Conservation (phyloP, 1,140 invertebrate genomes). For the Halictus rubicundus region DNA sequence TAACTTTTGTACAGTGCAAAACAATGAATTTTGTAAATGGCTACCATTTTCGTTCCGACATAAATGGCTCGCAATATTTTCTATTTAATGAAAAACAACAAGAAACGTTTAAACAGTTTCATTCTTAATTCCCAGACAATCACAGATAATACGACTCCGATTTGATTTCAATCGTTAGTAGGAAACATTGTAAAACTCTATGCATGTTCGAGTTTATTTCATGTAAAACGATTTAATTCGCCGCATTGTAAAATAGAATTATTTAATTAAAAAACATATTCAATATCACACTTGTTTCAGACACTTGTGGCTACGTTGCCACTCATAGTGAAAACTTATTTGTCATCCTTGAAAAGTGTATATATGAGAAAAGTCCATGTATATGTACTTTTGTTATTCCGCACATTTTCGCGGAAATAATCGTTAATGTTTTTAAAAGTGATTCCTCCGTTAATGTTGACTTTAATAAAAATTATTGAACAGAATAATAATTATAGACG, state of each 20-base stretch:
- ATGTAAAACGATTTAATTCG: neutral
- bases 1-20: neutral
- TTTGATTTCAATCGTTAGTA: neutral
- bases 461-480: constrained; percentile 27
- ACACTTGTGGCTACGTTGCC: neutral
- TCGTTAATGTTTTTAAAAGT: constrained; percentile 33
- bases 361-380: neutral
- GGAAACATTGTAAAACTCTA: neutral
- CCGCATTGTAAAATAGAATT: neutral
- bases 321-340: constrained; percentile 14
- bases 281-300: neutral
- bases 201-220: neutral
- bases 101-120: neutral
- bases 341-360: constrained; percentile 1
- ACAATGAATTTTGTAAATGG: constrained; percentile 4
- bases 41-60: neutral
- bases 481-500: constrained; percentile 1
- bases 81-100: neutral
- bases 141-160: neutral
- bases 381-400: constrained; percentile 31
- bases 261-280: constrained; percentile 2
- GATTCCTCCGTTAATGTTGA: constrained; percentile 10
- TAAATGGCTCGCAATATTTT: neutral
- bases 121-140: constrained; percentile 7
- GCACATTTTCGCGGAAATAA: constrained; percentile 11